phyloP scores from a whole-genome alignment of 2,113 vertebrate species.

The Orientallactaga bullata region DNA sequence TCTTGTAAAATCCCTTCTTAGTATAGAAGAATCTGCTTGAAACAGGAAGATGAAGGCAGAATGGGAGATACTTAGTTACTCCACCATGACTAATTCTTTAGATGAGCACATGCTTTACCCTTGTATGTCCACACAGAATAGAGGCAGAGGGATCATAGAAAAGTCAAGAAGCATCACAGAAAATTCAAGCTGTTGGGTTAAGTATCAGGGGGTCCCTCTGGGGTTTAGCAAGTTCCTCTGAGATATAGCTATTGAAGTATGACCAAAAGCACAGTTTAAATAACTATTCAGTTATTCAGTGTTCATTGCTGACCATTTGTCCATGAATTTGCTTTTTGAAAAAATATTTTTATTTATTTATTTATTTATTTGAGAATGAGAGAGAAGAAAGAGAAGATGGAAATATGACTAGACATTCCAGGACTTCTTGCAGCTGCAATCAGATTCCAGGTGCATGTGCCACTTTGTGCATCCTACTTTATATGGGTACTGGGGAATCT shows the following conservation, averaged over 20 bases:
- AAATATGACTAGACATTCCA: too few species aligned
- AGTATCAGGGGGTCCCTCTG: not conserved
- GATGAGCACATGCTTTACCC: not conserved
- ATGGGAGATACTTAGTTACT: not conserved
- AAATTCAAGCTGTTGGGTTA: not conserved
- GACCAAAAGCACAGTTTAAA: not conserved
- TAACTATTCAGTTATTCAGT: not conserved
- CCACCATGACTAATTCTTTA: not conserved
- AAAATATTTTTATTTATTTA: too few species aligned
- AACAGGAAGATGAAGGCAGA: not conserved
- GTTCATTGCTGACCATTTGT: not conserved
- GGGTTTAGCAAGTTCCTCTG: not conserved
- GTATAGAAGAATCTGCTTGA: not conserved
- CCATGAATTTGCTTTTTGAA: not conserved
- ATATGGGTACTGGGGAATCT: too few species aligned
- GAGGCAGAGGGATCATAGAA: not conserved
- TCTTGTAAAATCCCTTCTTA: conserved; percentile 29
- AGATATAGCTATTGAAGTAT: not conserved
- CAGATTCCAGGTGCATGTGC: too few species aligned
- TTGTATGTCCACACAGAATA: not conserved
- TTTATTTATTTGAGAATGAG: too few species aligned
- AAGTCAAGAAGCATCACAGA: not conserved
- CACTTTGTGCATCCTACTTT: too few species aligned
- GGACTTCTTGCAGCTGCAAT: too few species aligned
- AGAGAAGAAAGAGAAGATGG: too few species aligned